A percentile compares a stretch with the other conserved stretches of the same genome.
Evolutionary conservation across 2,797 vertebrate species (phyloP).

Genomic region (Lemur catta): DNA sequence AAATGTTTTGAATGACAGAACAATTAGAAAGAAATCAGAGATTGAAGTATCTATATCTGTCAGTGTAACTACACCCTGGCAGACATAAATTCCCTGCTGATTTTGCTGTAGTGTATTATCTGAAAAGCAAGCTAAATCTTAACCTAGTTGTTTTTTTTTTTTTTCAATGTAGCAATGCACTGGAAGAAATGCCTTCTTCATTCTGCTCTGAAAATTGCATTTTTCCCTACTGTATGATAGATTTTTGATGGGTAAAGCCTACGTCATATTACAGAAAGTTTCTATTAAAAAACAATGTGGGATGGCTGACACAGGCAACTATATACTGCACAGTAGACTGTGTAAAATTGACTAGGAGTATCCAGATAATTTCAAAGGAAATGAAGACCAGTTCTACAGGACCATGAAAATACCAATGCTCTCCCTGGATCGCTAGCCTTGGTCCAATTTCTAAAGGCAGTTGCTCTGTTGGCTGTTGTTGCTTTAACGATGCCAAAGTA

Average conservation of each 20-base stretch:
- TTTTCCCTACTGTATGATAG: constrained; percentile 34
- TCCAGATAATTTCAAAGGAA: constrained; percentile 20
- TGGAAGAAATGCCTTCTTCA: constrained; percentile 24
- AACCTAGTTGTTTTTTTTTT: background rate
- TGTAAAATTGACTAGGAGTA: background rate
- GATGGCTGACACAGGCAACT: background rate
- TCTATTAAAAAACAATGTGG: background rate
- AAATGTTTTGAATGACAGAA: constrained; percentile 67
- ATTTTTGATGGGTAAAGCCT: constrained; percentile 52
- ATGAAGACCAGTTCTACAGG: background rate
- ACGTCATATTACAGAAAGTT: constrained; percentile 43
- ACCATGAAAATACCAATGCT: background rate
- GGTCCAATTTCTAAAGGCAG: background rate
- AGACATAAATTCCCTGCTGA: constrained; percentile 49
- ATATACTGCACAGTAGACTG: background rate
- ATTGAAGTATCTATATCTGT: constrained; percentile 55
- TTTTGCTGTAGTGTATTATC: constrained; percentile 31
- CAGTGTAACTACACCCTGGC: constrained; percentile 17
- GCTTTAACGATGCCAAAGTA: background rate
- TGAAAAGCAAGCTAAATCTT: constrained; percentile 67
- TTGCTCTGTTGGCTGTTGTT: background rate
- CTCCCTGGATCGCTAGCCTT: background rate
- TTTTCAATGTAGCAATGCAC: background rate
- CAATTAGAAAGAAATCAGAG: constrained; percentile 63
- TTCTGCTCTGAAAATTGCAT: background rate